Evolutionary conservation across 2,888 invertebrate species (phyloP).

Genomic region (Epinotia nisella): DNA sequence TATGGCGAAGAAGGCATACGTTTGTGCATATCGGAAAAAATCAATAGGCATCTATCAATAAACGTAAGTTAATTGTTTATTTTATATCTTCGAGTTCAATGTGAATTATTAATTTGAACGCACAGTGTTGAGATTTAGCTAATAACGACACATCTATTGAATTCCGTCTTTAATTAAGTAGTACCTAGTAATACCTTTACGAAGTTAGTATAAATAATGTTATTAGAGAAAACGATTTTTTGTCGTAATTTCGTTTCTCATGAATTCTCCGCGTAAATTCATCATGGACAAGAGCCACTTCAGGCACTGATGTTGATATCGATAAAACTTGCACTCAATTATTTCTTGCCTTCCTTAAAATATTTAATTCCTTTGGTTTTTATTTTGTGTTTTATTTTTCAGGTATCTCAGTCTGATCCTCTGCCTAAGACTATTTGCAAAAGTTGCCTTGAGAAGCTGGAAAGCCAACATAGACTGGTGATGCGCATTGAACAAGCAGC

Average conservation of each 20-base stretch:
- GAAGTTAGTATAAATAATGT: not conserved
- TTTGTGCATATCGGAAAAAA: constrained; percentile 90
- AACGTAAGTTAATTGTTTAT: constrained; percentile 83
- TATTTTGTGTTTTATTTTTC: constrained; percentile 52
- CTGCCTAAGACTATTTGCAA: constrained; percentile 89
- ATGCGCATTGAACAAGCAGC: constrained; percentile 78
- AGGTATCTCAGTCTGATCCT: constrained; percentile 87
- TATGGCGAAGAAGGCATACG: constrained; percentile 92
- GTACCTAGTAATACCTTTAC: no score
- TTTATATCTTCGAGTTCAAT: constrained; percentile 2
- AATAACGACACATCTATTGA: not conserved
- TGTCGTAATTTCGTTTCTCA: no score
- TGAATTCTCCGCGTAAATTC: no score
- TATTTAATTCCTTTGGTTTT: not conserved
- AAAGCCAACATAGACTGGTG: constrained; percentile 82
- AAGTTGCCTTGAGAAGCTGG: constrained; percentile 85
- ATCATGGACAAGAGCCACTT: no score
- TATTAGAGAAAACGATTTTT: not conserved
- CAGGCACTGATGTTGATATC: no score
- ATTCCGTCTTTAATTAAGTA: not conserved
- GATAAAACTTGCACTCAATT: not conserved
- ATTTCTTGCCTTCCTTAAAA: not conserved
- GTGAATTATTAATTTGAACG: not conserved
- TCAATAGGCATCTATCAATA: constrained; percentile 91
- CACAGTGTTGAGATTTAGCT: not conserved